A percentile compares a stretch with the other conserved stretches of the same genome.
phyloP scores from a whole-genome alignment of 1,140 invertebrate genomes.

The Magallana gigas region DNA sequence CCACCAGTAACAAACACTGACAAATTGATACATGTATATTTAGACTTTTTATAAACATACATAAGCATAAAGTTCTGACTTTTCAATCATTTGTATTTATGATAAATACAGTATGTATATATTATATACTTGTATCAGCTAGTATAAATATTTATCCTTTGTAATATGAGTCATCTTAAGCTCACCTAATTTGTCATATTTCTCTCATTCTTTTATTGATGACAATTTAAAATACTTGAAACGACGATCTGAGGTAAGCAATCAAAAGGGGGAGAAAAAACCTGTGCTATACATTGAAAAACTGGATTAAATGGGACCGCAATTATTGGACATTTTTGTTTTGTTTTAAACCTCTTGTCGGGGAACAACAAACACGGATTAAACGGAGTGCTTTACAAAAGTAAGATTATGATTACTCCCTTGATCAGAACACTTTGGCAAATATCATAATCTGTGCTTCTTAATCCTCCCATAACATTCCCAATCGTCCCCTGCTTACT shows the following conservation, averaged over 20 bases:
- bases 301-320: conserved; percentile 9
- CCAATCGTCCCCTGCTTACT: neutral
- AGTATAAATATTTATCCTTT: neutral
- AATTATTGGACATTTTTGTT: conserved; percentile 4
- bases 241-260: neutral
- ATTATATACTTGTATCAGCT: neutral
- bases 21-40: too few relatives aligned
- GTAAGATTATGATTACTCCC: conserved; percentile 25
- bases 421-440: conserved; percentile 14
- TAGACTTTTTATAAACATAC: too few relatives aligned
- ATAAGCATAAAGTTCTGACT: neutral
- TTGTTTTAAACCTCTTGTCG: conserved; percentile 26
- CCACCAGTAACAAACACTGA: too few relatives aligned
- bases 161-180: neutral
- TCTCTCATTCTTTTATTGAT: neutral
- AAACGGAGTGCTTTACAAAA: conserved; percentile 7
- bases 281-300: neutral
- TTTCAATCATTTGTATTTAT: conserved; percentile 1
- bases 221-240: neutral
- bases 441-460: conserved; percentile 3
- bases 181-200: conserved; percentile 2
- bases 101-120: neutral
- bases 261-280: neutral
- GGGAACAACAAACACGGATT: conserved; percentile 10
- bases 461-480: conserved; percentile 2